Evolutionary conservation across 2,888 invertebrate species (phyloP).

Genomic region (Rhopalosiphum nymphaeae): DNA sequence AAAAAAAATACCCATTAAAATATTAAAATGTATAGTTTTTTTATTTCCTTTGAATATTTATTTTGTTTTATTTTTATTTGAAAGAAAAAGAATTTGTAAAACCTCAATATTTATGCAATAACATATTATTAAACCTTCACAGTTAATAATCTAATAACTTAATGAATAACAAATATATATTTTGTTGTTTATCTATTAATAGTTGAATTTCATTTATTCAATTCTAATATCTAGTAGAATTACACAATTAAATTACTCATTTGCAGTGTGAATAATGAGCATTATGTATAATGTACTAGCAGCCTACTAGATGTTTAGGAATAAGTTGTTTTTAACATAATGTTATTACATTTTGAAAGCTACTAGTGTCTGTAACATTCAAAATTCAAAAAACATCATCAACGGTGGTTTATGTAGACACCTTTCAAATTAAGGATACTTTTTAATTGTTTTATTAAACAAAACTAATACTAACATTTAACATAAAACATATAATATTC

Average conservation of each 20-base stretch:
- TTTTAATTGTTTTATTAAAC: neutral
- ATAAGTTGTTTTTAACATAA: neutral
- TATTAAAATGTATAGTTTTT: neutral
- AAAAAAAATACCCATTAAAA: neutral
- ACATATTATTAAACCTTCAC: neutral
- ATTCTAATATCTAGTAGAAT: neutral
- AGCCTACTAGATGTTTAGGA: neutral
- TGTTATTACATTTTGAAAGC: neutral
- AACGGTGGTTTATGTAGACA: neutral
- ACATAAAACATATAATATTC: neutral
- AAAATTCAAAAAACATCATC: neutral
- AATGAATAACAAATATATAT: neutral
- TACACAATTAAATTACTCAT: neutral
- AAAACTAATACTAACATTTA: neutral
- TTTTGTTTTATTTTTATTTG: neutral
- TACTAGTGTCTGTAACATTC: neutral
- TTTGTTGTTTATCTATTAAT: neutral
- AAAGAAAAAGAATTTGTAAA: neutral
- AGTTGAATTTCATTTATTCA: neutral
- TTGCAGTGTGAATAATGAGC: neutral
- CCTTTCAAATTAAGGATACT: neutral
- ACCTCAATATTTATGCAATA: neutral
- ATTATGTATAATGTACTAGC: neutral
- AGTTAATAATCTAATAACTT: neutral
- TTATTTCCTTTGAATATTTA: neutral